Evolutionary conservation across 2,888 invertebrate species (phyloP).

Genomic region (Anaspis maculata): DNA sequence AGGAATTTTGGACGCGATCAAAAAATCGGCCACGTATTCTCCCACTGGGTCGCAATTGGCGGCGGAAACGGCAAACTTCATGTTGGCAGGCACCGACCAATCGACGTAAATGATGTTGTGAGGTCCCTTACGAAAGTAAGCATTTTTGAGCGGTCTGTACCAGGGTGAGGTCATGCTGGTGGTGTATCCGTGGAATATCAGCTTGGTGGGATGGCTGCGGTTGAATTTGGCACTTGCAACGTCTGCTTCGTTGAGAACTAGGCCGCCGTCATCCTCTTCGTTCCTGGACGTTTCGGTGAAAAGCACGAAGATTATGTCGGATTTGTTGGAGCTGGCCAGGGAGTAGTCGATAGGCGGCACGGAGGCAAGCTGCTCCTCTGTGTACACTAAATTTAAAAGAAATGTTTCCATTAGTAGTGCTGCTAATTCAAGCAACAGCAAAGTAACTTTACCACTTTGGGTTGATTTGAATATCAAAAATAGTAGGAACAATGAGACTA

Average conservation of each 20-base stretch:
- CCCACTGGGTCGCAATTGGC: conserved; percentile 42
- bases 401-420: too few species aligned
- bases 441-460: too few species aligned
- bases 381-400: too few species aligned
- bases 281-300: conserved; percentile 17
- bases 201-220: conserved; percentile 33
- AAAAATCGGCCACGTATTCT: conserved; percentile 37
- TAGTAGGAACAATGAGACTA: too few species aligned
- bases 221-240: conserved; percentile 16
- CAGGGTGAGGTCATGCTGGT: conserved; percentile 39
- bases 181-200: conserved; percentile 47
- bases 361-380: conserved; percentile 1
- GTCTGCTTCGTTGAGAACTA: conserved; percentile 19
- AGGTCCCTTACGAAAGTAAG: conserved; percentile 36
- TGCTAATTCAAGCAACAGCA: too few species aligned
- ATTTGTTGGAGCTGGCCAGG: conserved; percentile 20
- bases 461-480: too few species aligned
- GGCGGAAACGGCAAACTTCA: conserved; percentile 33
- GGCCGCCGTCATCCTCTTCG: too few species aligned
- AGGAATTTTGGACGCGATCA: conserved; percentile 31
- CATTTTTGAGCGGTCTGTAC: conserved; percentile 36
- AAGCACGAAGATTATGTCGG: conserved; percentile 20
- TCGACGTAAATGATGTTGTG: conserved; percentile 43
- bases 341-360: conserved; percentile 24
- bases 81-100: conserved; percentile 34